Evolutionary conservation across 2,113 vertebrate genomes (phyloP).

Genomic region (Mustela lutreola): DNA sequence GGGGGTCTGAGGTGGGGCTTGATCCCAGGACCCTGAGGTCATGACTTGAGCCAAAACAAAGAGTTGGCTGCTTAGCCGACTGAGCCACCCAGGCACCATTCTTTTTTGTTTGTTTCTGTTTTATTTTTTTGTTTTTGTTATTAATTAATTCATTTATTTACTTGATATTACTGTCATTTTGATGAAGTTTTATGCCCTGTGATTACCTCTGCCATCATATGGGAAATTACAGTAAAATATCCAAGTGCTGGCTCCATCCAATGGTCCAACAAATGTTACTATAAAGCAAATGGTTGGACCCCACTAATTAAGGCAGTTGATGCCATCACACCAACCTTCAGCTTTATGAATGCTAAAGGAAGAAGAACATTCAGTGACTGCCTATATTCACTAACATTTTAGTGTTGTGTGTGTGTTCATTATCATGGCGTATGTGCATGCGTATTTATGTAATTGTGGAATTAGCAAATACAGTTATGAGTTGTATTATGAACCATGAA

Average conservation of each 20-base stretch:
- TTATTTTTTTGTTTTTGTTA: not conserved
- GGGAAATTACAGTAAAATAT: not conserved
- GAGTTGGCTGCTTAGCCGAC: not conserved
- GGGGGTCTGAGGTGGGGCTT: not conserved
- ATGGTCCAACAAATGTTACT: not conserved
- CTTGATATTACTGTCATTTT: not conserved
- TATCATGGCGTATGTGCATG: not conserved
- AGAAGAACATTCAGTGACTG: not conserved
- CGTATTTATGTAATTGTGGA: not conserved
- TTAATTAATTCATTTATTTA: not conserved
- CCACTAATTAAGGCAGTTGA: not conserved
- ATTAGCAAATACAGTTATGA: not conserved
- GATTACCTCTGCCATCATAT: not conserved
- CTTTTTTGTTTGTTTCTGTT: not conserved
- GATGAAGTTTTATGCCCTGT: slow-evolving; percentile 21
- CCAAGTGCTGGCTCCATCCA: not conserved
- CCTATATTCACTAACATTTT: slow-evolving; percentile 15
- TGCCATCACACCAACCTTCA: not conserved
- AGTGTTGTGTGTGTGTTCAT: not conserved
- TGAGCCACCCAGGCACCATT: not conserved
- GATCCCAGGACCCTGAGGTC: not conserved
- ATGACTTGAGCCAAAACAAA: not conserved
- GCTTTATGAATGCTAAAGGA: slow-evolving; percentile 5
- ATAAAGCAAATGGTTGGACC: not conserved
- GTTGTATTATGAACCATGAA: not conserved